Evolutionary conservation across 2,888 invertebrate species (phyloP), one percentile per base, ranked within the genome.

Genomic region (Orthosia incerta): DNA sequence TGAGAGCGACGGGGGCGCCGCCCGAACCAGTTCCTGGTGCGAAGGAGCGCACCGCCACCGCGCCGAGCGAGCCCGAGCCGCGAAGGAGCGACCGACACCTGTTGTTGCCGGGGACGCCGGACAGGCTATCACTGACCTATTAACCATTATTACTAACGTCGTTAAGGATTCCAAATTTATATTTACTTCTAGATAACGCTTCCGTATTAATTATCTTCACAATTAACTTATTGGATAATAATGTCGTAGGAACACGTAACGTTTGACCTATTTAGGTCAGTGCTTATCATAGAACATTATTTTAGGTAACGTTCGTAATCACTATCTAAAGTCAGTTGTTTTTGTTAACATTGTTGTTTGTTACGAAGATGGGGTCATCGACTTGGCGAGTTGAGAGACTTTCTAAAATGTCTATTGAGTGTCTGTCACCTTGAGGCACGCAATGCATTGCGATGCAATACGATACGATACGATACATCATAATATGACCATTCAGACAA

Each of bases 341-440:
- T 57, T 61, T 60, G 56, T 63, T 69, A 79, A 70, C 67, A 76
- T 76, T 74, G 78, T 85, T 86, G 71, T 69, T 74, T 74, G 72
- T 85, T 82, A 81, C 84, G 80, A 81, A 80, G 76, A 75, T 83
- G 84, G 88, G 94, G 92, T 95, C 95, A 88, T 89, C 91, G 95
- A 95, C 96, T 92, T 87, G 89, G 89, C 87, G 87, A 91, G 90
- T 92, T 89, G 90, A 92, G 90, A 92, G 90, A 94, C 96, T 96
- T 96, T 96, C 96, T 96, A 96, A 95, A 96, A 92, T 94, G 93
- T 91, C 92, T 93, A 94, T 94, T 93, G 91, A 93, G 91, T 93
- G 94, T 94, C 95, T 94, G 95, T 94, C 95, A 94, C 94, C 93
- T 93, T 91, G 93, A 92, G 87, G 92, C 93, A 93, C 93, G 95